A percentile compares a stretch with the other conserved stretches of the same genome.
phyloP scores from a whole-genome alignment of 2,113 vertebrate species.

The Syngnathus scovelli region DNA sequence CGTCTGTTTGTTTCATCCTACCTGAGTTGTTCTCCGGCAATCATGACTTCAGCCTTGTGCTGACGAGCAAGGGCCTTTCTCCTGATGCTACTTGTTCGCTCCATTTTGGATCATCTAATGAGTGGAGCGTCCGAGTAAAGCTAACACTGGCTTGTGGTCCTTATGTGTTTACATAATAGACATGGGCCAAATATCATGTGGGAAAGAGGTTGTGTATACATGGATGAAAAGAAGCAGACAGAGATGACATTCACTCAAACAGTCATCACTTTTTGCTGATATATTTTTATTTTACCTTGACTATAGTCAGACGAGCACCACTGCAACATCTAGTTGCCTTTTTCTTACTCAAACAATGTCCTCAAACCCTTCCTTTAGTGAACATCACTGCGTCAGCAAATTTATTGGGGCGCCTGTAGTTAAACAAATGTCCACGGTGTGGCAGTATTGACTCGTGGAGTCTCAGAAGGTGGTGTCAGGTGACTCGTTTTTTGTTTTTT shows the following conservation, averaged over 20 bases:
- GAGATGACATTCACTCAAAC: background rate
- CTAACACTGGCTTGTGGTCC: slow-evolving; percentile 20
- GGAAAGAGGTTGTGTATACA: slow-evolving; percentile 66
- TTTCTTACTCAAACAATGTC: no score
- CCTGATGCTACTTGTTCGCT: slow-evolving; percentile 63
- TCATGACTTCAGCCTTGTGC: slow-evolving; percentile 79
- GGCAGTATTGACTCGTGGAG: slow-evolving; percentile 35
- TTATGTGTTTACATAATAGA: slow-evolving; percentile 64
- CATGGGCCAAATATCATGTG: slow-evolving; percentile 28
- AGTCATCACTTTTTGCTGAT: background rate
- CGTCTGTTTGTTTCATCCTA: slow-evolving; percentile 36
- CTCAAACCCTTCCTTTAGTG: background rate
- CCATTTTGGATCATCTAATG: slow-evolving; percentile 59
- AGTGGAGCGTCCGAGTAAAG: slow-evolving; percentile 6
- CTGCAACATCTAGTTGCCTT: background rate
- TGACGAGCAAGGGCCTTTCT: slow-evolving; percentile 71
- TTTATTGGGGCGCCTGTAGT: slow-evolving; percentile 8
- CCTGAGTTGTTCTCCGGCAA: slow-evolving; percentile 85
- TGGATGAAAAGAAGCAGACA: slow-evolving; percentile 15
- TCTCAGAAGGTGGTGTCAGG: background rate
- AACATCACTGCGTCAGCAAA: background rate
- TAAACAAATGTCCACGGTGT: slow-evolving; percentile 31
- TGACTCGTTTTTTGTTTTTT: slow-evolving; percentile 5
- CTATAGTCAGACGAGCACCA: background rate
- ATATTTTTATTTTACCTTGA: background rate